Conservation (phyloP, 2,113 vertebrate species). For the Syrrhaptes paradoxus region DNA sequence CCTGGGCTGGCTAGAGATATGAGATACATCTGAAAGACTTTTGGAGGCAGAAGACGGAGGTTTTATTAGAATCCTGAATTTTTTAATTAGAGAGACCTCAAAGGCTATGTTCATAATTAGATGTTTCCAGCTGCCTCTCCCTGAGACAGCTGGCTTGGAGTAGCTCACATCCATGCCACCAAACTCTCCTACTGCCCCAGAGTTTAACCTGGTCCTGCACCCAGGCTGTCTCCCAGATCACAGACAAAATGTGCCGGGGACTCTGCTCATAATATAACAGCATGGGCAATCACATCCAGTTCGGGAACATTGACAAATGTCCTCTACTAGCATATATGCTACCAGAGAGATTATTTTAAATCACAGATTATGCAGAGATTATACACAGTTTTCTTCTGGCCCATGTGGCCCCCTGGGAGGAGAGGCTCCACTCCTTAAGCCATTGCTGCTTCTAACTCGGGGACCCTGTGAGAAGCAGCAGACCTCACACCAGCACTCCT, state of each 20-base stretch:
- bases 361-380: neutral
- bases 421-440: neutral
- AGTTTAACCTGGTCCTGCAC: neutral
- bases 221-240: neutral
- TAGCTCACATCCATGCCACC: rapidly evolving
- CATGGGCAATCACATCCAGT: neutral
- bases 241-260: neutral
- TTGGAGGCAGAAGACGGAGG: neutral
- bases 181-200: neutral
- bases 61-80: neutral
- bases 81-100: neutral
- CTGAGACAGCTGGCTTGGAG: neutral
- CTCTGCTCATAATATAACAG: neutral
- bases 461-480: neutral
- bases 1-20: neutral
- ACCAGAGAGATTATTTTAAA: neutral
- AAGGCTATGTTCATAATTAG: neutral
- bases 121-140: neutral
- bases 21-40: neutral
- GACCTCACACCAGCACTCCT: neutral
- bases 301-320: neutral
- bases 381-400: neutral
- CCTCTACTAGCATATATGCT: neutral
- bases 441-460: neutral
- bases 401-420: neutral